Base-by-base conservation (phyloP, 2,888 invertebrate species). In the Oscheius sp. region DNA sequence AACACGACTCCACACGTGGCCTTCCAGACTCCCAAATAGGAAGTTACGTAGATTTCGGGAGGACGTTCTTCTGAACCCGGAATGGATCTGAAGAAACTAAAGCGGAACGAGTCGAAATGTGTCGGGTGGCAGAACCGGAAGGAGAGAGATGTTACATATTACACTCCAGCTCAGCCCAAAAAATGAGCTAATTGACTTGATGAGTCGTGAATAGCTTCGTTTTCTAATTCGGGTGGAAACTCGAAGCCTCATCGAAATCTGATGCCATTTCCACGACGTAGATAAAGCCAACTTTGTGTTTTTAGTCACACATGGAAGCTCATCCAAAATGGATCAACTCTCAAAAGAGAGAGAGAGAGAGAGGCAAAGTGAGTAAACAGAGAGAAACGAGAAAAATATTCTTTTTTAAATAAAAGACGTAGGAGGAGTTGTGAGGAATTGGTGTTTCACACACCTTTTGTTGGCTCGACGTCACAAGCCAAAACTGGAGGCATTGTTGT, bases 221-320 rank as follows among this genome's bases (percentile, higher is more conserved):
- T 15, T 42, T 42, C 42, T 42, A 42, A 42, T 42, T 42, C 15
- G 42, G 42, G 42, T 3, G 5, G 42, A 42, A 42, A 42, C 42
- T 42, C 42, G 17, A 42, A n/a, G 15, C 15, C 8, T 34, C 37
- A 6, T 3, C n/a, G 42, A 42, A 15, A 42, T 42, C 42, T 42
- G 42, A 42, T 42, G 42, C 42, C 42, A 42, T 42, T 42, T 42
- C 42, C 42, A 42, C 42, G n/a, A 42, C 42, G 42, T 42, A 42
- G 42, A 42, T 42, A n/a, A 15, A 17, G 17, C n/a, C 15, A n/a
- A 17, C 17, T 42, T 42, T 42, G 37, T n/a, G n/a, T n/a, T n/a
- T n/a, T n/a, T n/a, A n/a, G n/a, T n/a, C n/a, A n/a, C n/a, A n/a
- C n/a, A n/a, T n/a, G n/a, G n/a, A n/a, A n/a, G n/a, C n/a, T n/a